These are phyloP conservation scores for Stigmatopora argus DNA, from an alignment of 2,113 vertebrate genomes.

Conservation along the genomic window DNA sequence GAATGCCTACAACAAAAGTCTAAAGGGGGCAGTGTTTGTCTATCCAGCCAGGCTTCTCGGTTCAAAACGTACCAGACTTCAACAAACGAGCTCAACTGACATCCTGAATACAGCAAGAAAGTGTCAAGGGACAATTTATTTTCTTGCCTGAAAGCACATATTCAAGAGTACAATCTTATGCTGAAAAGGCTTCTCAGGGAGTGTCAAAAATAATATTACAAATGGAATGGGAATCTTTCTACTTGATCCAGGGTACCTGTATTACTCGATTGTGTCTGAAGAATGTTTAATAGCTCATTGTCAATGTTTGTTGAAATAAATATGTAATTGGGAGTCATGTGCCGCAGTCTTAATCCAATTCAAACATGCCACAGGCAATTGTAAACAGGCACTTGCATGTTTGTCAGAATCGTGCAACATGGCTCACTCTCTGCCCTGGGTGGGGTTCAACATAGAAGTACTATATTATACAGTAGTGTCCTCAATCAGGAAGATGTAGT, in stretches of 20 bases:
- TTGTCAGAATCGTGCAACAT: conserved; percentile 24
- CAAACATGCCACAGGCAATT: conserved; percentile 11
- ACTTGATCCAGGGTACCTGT: neutral
- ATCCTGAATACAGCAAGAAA: neutral
- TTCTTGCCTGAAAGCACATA: neutral
- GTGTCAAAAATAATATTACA: neutral
- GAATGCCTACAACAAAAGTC: neutral
- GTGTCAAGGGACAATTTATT: neutral
- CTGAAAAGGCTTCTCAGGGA: neutral
- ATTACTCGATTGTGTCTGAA: neutral
- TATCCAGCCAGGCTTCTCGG: neutral
- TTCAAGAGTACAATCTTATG: neutral
- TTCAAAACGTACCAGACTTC: neutral
- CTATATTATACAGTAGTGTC: neutral
- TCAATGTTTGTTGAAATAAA: neutral
- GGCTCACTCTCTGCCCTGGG: conserved; percentile 26
- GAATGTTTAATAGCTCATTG: neutral
- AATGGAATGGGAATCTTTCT: neutral
- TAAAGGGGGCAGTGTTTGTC: conserved; percentile 1
- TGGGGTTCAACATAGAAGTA: conserved; percentile 9
- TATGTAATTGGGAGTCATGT: neutral
- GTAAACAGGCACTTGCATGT: conserved; percentile 27
- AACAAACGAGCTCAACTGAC: neutral
- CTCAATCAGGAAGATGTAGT: conserved; percentile 20
- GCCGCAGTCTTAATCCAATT: conserved; percentile 4